phyloP scores from a whole-genome alignment of 2,888 invertebrate species.

The Bembecia ichneumoniformis region DNA sequence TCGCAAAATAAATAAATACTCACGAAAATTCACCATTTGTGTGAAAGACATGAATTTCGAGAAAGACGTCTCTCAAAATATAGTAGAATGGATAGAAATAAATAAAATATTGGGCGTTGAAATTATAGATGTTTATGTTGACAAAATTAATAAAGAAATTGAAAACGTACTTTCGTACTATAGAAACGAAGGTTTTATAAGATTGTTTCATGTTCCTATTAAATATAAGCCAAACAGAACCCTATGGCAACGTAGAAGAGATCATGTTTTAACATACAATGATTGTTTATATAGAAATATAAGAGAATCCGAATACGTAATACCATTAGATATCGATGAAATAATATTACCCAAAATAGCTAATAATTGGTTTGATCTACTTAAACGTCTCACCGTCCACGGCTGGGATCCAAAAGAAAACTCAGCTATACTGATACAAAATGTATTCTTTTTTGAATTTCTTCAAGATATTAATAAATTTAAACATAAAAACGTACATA shows the following conservation, averaged over 20 bases:
- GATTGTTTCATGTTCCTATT: slow-evolving; percentile 67
- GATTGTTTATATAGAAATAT: slow-evolving; percentile 83
- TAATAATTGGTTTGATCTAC: slow-evolving; percentile 71
- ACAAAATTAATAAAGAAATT: slow-evolving; percentile 69
- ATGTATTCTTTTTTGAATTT: slow-evolving; percentile 78
- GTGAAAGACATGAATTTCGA: slow-evolving; percentile 80
- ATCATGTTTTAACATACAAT: slow-evolving; percentile 83
- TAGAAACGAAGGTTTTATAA: slow-evolving; percentile 54
- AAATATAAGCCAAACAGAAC: slow-evolving; percentile 48
- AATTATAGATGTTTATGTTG: slow-evolving; percentile 77
- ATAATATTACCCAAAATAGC: slow-evolving; percentile 76
- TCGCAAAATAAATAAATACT: slow-evolving; percentile 17
- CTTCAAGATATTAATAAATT: slow-evolving; percentile 43
- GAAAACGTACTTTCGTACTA: slow-evolving; percentile 72
- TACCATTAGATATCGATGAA: slow-evolving; percentile 83
- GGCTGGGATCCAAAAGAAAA: slow-evolving; percentile 61
- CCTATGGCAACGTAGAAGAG: slow-evolving; percentile 77
- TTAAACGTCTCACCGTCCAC: slow-evolving; percentile 51
- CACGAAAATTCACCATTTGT: slow-evolving; percentile 75
- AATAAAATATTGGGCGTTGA: slow-evolving; percentile 78
- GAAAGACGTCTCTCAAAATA: slow-evolving; percentile 71
- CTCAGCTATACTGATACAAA: slow-evolving; percentile 76
- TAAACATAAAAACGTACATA: slow-evolving; percentile 20
- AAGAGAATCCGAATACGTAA: slow-evolving; percentile 73
- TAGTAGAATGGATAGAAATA: slow-evolving; percentile 81